Conservation (phyloP, 2,113 vertebrate species). For the Rhinopomastus cyanomelas region DNA sequence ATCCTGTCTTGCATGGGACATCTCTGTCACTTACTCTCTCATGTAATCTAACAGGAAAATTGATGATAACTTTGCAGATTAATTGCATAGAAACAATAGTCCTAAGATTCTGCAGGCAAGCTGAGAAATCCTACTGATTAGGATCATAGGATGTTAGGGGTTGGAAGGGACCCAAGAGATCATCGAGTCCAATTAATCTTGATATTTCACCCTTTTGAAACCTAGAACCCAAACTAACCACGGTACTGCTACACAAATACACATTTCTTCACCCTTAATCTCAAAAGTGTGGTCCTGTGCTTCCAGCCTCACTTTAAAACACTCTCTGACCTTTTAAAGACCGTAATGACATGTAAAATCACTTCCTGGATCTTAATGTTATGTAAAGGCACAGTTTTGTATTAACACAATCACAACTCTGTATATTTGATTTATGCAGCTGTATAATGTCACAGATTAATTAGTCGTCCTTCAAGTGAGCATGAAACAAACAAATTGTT, state of each 20-base stretch:
- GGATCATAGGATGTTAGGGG: no score
- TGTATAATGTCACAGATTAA: background rate
- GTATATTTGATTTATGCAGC: background rate
- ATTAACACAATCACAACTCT: background rate
- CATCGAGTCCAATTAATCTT: no score
- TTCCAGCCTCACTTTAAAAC: background rate
- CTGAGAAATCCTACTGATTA: background rate
- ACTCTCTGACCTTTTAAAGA: background rate
- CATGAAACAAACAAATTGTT: background rate
- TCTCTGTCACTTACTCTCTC: background rate
- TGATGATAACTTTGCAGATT: background rate
- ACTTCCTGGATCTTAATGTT: background rate
- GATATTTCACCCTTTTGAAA: background rate
- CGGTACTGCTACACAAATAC: background rate
- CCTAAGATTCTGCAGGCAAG: background rate
- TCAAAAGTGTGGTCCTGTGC: background rate
- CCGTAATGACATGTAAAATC: background rate
- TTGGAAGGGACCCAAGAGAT: no score
- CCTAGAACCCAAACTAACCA: background rate
- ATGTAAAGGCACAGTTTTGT: background rate
- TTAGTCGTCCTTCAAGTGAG: background rate
- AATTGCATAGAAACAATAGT: background rate
- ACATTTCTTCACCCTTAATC: background rate
- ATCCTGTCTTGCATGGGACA: slow-evolving; percentile 11
- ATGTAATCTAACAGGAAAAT: background rate